Base-by-base conservation (phyloP, 2,113 vertebrate genomes). In the Trochalopteron elliotii region DNA sequence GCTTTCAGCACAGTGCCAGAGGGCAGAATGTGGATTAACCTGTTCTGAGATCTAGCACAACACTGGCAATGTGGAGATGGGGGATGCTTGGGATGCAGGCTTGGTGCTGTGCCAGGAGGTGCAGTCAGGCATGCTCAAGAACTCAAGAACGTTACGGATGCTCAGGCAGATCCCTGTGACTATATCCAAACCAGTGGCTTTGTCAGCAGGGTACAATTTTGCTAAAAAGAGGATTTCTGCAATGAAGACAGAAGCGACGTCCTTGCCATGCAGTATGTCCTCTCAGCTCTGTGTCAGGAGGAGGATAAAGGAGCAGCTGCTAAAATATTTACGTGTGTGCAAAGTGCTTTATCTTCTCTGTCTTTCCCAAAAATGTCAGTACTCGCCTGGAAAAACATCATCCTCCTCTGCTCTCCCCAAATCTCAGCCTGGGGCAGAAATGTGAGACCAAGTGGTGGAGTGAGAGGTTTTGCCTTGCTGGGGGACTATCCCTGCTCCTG, bases 61-160 rank as follows among this genome's bases (percentile, higher is more conserved):
- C 33, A 6, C 22, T 4, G 1, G 53, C 44, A 33, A 35, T 12
- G 39, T 3, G 9, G 39, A 5, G 30, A 31, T 37, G 4, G 9
- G 20, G 17, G 20, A 6, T 83, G 44, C 49, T 87, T 0, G 0
- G 71, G 44, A 16, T 42, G n/a, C 56, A 53, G 33, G 35, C 52
- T 27, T 4, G 0, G 59, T 52, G 47, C 63, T 37, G 45, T 61
- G 69, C 52, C 25, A 1, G 22, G 21, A 0, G 0, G 24, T 42
- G 49, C 53, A 18, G 1, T 42, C 1, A 0, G 47, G 61, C 21
- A 1, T 22, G n/a, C n/a, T n/a, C n/a, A n/a, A n/a, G n/a, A n/a
- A 14, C 63, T 40, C 0, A 0, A 81, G 44, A 80, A 20, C 1
- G 0, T 50, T 42, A 21, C 1, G 1, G 8, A 13, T 56, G 37